A percentile compares a stretch with the other conserved stretches of the same genome.
These are phyloP conservation scores for Mylabris sibirica DNA, from an alignment of 2,888 invertebrate species.

Conservation along the genomic window DNA sequence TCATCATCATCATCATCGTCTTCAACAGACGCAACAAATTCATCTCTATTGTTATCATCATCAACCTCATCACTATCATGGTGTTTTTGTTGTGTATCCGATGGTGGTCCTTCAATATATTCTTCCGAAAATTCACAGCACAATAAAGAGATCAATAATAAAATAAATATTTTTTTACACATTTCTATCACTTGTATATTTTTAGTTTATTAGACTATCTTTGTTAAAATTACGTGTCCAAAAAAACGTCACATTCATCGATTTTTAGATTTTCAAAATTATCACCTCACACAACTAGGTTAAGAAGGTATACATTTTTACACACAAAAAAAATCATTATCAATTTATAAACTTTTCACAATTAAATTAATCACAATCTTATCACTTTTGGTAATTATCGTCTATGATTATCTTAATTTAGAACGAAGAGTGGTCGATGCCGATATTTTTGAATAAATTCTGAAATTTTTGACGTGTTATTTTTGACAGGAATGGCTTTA, in stretches of 20 bases:
- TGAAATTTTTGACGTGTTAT: not conserved
- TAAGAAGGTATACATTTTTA: not conserved
- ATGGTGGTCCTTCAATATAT: conserved; percentile 45
- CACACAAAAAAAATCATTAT: not conserved
- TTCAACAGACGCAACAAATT: conserved; percentile 52
- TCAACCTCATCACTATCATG: conserved; percentile 39
- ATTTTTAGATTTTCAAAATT: conserved; percentile 25
- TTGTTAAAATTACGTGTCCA: conserved; percentile 30
- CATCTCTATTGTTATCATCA: conserved; percentile 45
- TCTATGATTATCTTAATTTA: not conserved
- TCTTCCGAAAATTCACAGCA: conserved; percentile 56
- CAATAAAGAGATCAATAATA: conserved; percentile 47
- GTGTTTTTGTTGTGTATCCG: conserved; percentile 29
- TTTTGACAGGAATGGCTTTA: conserved; percentile 1
- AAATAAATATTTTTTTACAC: conserved; percentile 44
- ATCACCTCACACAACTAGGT: conserved; percentile 7
- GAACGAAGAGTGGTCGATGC: not conserved
- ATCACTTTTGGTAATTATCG: not conserved
- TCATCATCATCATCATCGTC: conserved; percentile 53
- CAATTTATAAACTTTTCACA: not conserved
- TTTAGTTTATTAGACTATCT: conserved; percentile 9
- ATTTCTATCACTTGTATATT: conserved; percentile 34
- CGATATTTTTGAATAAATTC: not conserved
- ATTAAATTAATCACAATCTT: not conserved
- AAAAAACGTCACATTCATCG: conserved; percentile 32